A percentile compares a stretch with the other conserved stretches of the same genome.
Evolutionary conservation across 2,888 invertebrate species (phyloP).

Genomic region (Netelia fuscicornis): DNA sequence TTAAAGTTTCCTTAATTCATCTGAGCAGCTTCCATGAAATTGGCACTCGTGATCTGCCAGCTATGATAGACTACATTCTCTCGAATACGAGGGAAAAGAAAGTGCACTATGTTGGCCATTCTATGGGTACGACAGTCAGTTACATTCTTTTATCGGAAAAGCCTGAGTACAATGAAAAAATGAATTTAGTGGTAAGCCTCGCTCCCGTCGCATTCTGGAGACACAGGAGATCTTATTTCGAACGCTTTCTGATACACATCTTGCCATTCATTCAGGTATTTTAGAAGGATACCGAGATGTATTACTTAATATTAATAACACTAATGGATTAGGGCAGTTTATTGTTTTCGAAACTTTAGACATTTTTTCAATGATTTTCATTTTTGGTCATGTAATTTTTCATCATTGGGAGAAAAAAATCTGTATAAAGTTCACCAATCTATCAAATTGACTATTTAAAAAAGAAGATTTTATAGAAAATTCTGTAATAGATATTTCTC

Average conservation of each 20-base stretch:
- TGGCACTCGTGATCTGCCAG: conserved; percentile 92
- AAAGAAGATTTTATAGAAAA: too few relatives aligned
- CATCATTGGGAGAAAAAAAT: too few relatives aligned
- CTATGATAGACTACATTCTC: conserved; percentile 90
- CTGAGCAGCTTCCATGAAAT: conserved; percentile 92
- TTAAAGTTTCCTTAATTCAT: neutral
- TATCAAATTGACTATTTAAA: too few relatives aligned
- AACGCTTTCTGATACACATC: neutral
- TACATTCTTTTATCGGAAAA: conserved; percentile 89
- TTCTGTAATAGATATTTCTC: too few relatives aligned
- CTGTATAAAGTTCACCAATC: too few relatives aligned
- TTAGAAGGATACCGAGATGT: neutral
- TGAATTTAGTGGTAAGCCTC: conserved; percentile 87
- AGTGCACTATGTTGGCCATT: conserved; percentile 93
- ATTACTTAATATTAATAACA: neutral
- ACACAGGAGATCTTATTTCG: conserved; percentile 9
- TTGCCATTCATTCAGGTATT: conserved; percentile 31
- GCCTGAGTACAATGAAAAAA: conserved; percentile 88
- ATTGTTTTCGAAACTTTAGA: too few relatives aligned
- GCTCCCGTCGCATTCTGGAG: conserved; percentile 68
- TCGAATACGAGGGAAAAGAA: conserved; percentile 85
- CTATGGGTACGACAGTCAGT: conserved; percentile 93
- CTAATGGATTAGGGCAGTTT: too few relatives aligned
- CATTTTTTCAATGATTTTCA: too few relatives aligned
- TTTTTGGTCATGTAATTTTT: too few relatives aligned